These are phyloP conservation scores for Dynastes hyllus DNA, from an alignment of 2,888 invertebrate species.

Conservation along the genomic window DNA sequence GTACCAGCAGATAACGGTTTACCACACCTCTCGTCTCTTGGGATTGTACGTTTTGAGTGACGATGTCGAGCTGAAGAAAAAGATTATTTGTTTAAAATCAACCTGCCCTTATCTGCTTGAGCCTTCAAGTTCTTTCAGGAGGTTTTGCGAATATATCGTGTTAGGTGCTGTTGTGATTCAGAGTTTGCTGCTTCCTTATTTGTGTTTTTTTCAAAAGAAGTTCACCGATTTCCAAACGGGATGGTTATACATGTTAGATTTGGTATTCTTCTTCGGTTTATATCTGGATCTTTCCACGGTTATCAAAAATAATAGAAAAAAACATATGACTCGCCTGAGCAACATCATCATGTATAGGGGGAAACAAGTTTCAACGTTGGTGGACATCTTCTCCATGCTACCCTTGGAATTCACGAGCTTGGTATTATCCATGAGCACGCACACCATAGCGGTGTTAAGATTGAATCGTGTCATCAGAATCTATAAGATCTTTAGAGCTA, in stretches of 20 bases:
- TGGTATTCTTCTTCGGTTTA: constrained; percentile 55
- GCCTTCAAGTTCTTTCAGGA: constrained; percentile 38
- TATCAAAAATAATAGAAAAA: constrained; percentile 49
- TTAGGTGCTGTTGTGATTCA: constrained; percentile 30
- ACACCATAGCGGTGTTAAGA: constrained; percentile 8
- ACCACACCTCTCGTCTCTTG: constrained; percentile 44
- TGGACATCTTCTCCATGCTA: constrained; percentile 46
- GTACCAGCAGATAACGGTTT: constrained; percentile 28
- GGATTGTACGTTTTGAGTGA: constrained; percentile 46
- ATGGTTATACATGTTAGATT: constrained; percentile 42
- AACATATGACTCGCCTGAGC: constrained; percentile 44
- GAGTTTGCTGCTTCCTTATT: constrained; percentile 42
- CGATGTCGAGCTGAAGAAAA: constrained; percentile 48
- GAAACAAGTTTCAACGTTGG: constrained; percentile 48
- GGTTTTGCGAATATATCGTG: constrained; percentile 37
- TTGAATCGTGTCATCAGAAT: constrained; percentile 38
- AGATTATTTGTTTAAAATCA: constrained; percentile 46
- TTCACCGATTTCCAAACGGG: background rate
- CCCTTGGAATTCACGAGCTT: constrained; percentile 39
- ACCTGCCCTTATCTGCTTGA: constrained; percentile 45
- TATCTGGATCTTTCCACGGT: constrained; percentile 56
- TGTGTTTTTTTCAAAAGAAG: constrained; percentile 28
- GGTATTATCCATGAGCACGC: background rate
- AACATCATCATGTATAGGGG: constrained; percentile 49
- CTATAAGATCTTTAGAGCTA: constrained; percentile 39